A percentile compares a stretch with the other conserved stretches of the same genome.
phyloP scores from a whole-genome alignment of 2,797 vertebrate species.

The Tadarida brasiliensis region DNA sequence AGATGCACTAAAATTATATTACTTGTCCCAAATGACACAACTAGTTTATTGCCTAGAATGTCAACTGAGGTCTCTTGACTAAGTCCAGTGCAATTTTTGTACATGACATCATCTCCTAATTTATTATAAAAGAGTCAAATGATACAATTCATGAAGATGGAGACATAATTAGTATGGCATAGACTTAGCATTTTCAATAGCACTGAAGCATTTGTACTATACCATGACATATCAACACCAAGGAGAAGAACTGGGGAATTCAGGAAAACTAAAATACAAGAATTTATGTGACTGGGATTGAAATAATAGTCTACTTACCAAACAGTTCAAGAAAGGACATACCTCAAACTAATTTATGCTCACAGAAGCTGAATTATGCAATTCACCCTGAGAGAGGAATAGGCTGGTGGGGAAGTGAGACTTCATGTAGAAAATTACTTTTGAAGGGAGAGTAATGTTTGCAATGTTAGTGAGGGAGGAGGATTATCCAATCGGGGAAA shows the following conservation, averaged over 20 bases:
- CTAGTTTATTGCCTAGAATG: not conserved
- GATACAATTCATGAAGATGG: not conserved
- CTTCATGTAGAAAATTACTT: slow-evolving; percentile 68
- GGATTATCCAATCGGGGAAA: slow-evolving; percentile 28
- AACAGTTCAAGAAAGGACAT: slow-evolving; percentile 34
- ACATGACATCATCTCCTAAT: slow-evolving; percentile 28
- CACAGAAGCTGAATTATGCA: slow-evolving; percentile 73
- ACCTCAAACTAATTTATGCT: slow-evolving; percentile 27
- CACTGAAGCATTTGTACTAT: not conserved
- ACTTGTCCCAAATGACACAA: not conserved
- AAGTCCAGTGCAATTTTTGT: slow-evolving; percentile 2
- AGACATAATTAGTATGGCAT: not conserved
- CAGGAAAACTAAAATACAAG: not conserved
- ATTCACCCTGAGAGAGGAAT: slow-evolving; percentile 57
- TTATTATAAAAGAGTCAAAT: slow-evolving; percentile 49
- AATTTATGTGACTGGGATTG: not conserved
- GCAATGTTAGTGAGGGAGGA: slow-evolving; percentile 61
- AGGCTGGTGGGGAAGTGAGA: slow-evolving; percentile 70
- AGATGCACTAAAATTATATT: not conserved
- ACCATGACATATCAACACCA: not conserved
- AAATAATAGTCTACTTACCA: slow-evolving; percentile 45
- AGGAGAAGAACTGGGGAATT: not conserved
- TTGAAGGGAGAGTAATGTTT: slow-evolving; percentile 62
- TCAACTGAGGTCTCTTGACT: not conserved
- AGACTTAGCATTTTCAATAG: not conserved